These are phyloP conservation scores for Beaufortia kweichowensis DNA, from an alignment of 2,113 vertebrate species.

Conservation along the genomic window DNA sequence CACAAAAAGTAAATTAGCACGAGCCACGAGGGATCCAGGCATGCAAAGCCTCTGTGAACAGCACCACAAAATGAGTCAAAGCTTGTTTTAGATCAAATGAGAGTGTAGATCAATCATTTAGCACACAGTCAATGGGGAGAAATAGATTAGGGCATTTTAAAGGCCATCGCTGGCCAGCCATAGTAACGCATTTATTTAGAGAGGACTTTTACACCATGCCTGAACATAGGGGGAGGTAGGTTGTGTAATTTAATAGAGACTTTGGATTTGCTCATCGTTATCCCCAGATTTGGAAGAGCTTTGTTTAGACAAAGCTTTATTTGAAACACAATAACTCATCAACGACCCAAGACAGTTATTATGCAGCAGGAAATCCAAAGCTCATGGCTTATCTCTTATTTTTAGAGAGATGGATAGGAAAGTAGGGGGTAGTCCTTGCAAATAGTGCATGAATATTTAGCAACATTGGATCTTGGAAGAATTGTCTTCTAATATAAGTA, in stretches of 20 bases:
- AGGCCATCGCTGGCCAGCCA: not conserved
- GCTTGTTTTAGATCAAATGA: not conserved
- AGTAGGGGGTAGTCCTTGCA: constrained; percentile 1
- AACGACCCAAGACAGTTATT: constrained; percentile 22
- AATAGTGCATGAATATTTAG: not conserved
- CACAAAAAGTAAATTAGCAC: constrained; percentile 49
- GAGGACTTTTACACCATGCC: not conserved
- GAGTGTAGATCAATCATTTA: not conserved
- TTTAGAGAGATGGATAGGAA: not conserved
- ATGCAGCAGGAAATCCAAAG: constrained; percentile 19
- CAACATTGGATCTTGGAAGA: not conserved
- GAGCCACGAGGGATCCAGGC: not conserved
- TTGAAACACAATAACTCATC: constrained; percentile 38
- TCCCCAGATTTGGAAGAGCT: constrained; percentile 12
- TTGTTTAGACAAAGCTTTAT: constrained; percentile 23
- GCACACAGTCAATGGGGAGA: not conserved
- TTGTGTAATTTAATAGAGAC: not conserved
- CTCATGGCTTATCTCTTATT: constrained; percentile 1
- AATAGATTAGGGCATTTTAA: not conserved
- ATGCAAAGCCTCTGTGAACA: constrained; percentile 1
- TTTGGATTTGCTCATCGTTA: not conserved
- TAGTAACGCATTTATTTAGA: not conserved
- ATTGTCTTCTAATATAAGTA: not conserved
- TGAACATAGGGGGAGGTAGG: not conserved
- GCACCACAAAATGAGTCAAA: not conserved